A percentile compares a stretch with the other conserved stretches of the same genome.
phyloP scores from a whole-genome alignment of 2,113 vertebrate species.

The Sphyrna mokarran region DNA sequence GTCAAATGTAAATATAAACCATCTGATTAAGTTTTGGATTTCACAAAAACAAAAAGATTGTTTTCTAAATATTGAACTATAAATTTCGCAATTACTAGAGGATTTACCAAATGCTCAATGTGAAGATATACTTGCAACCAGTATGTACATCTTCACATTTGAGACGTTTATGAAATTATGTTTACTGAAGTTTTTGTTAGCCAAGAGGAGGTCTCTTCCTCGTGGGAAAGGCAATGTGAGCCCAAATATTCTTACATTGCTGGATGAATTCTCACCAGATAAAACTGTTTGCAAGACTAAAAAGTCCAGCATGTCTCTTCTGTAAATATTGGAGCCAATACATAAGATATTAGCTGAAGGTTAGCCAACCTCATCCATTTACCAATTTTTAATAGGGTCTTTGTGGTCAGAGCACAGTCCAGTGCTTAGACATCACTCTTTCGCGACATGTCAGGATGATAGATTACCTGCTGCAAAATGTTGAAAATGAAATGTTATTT shows the following conservation, averaged over 20 bases:
- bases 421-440: conserved; percentile 24
- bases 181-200: background rate
- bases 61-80: background rate
- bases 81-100: background rate
- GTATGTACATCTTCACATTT: background rate
- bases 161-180: background rate
- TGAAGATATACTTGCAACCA: background rate
- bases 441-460: background rate
- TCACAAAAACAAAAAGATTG: background rate
- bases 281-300: background rate
- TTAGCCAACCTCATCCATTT: background rate
- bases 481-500: conserved; percentile 27
- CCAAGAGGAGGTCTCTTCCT: background rate
- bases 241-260: background rate
- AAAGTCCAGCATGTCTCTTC: background rate
- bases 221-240: background rate
- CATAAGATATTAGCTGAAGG: background rate
- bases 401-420: conserved; percentile 13
- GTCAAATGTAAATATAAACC: background rate
- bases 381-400: conserved; percentile 8
- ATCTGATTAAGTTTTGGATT: background rate
- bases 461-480: conserved; percentile 22
- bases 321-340: background rate
- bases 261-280: background rate
- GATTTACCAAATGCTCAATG: background rate